A percentile compares a stretch with the other conserved stretches of the same genome.
phyloP scores from a whole-genome alignment of 2,797 vertebrate genomes.

The Phrynocephalus guinanensis region DNA sequence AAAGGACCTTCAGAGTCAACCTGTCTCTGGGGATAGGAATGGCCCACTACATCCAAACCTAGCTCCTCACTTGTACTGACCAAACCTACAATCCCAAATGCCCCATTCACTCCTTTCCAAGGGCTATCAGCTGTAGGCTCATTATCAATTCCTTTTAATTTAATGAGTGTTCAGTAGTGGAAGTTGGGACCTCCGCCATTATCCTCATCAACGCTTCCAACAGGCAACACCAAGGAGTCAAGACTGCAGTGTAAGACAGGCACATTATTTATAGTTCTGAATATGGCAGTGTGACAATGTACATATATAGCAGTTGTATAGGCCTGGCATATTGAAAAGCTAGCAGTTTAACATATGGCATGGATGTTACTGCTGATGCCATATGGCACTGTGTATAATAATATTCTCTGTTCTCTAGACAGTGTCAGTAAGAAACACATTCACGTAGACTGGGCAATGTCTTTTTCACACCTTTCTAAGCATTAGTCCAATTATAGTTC shows the following conservation, averaged over 20 bases:
- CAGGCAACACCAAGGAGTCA: neutral
- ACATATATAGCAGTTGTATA: slow-evolving; percentile 9
- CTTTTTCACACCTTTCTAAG: slow-evolving; percentile 54
- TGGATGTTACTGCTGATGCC: slow-evolving; percentile 36
- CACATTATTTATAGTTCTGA: neutral
- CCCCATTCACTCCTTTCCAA: neutral
- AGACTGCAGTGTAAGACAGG: neutral
- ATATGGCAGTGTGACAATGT: neutral
- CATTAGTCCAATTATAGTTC: slow-evolving; percentile 51
- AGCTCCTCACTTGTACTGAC: neutral
- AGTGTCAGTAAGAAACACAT: slow-evolving; percentile 55
- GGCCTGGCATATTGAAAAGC: slow-evolving; percentile 28
- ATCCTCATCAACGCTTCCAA: neutral
- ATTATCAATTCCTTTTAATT: neutral
- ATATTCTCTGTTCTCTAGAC: slow-evolving; percentile 9
- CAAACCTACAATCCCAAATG: no score
- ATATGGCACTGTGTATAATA: slow-evolving; percentile 41
- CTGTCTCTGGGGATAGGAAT: neutral
- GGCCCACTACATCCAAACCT: neutral
- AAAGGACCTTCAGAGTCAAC: neutral
- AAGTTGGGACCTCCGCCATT: neutral
- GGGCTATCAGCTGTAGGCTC: neutral
- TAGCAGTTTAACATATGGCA: slow-evolving; percentile 37
- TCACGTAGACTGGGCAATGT: slow-evolving; percentile 45
- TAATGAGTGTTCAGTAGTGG: neutral